phyloP scores from a whole-genome alignment of 92 coral and sea anemone genomes.

The Porites lobata region DNA sequence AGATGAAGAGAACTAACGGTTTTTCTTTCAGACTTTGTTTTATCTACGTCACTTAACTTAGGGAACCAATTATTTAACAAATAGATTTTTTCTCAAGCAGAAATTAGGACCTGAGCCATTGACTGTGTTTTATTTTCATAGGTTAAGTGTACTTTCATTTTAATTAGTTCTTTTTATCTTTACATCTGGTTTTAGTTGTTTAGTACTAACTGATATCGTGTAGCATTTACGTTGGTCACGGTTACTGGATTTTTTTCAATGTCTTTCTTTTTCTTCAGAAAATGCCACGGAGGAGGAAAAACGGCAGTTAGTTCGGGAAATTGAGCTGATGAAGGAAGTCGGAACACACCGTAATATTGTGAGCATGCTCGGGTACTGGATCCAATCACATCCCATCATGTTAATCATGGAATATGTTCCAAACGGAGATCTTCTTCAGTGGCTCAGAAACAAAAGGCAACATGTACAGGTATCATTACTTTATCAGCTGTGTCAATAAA shows the following conservation, averaged over 20 bases:
- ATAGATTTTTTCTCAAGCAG: too few species aligned
- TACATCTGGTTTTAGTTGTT: too few species aligned
- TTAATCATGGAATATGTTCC: conserved; percentile 36
- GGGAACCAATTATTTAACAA: too few species aligned
- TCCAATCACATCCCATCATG: conserved; percentile 19
- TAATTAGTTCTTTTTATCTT: too few species aligned
- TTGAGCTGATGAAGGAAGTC: conserved; percentile 24
- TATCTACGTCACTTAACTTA: too few species aligned
- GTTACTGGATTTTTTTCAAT: not conserved
- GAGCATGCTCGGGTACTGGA: conserved; percentile 41
- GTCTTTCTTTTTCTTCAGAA: not conserved
- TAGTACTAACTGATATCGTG: too few species aligned
- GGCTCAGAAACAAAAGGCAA: conserved; percentile 34
- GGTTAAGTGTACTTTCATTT: too few species aligned
- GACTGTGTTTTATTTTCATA: too few species aligned
- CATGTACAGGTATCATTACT: conserved; percentile 25
- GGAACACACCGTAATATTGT: conserved; percentile 24
- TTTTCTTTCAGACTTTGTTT: too few species aligned
- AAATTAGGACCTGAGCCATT: too few species aligned
- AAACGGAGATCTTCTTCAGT: conserved; percentile 38
- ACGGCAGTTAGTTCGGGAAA: conserved; percentile 15
- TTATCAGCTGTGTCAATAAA: not conserved
- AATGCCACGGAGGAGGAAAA: conserved; percentile 14
- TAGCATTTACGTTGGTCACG: too few species aligned
- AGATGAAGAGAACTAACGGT: too few species aligned